Evolutionary conservation across 2,888 invertebrate species (phyloP), one percentile per base, ranked within the genome.

Genomic region (Kuschelorhynchus macadamiae): DNA sequence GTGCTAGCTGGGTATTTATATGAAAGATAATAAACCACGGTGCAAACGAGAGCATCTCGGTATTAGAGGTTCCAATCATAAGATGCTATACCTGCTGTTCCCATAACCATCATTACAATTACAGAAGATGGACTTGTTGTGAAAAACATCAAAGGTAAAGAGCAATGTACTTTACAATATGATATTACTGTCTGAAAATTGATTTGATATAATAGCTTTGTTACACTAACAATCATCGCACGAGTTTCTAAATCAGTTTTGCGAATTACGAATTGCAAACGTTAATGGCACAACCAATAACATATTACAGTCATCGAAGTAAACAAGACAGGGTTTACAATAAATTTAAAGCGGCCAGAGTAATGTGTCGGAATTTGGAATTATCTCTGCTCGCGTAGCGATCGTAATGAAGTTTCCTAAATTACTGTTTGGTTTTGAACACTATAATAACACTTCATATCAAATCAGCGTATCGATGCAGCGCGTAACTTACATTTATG

Each of bases 271-370:
- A 67, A 62, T 52, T 7, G 39, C 50, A 67, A 67, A 67, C 67
- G 56, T 67, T 61, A 61, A 49, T 59, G 49, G 50, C 67, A 56
- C 49, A 52, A 62, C 67, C 67, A 67, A 67, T 67, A 67, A 67
- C 57, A 57, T 62, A 62, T 67, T 67, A 67, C 62, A 62, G 62
- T 52, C 67, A 62, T 62, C 62, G 67, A 67, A 67, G 67, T 62
- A 67, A 62, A 67, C 67, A 67, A 67, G 67, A 62, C 62, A 67
- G 62, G 25, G 62, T 44, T 67, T 62, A 67, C 67, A 62, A 67
- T 67, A 67, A 67, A 67, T 67, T 67, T 67, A 57, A 67, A 67
- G 67, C 67, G 50, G 56, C 39, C 52, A 52, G 49, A 62, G 57
- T 62, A 50, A 67, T 67, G 56, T 67, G 67, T 67, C 62, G 67